Percentiles rank a stretch among this genome's conserved stretches.
phyloP scores from a whole-genome alignment of 1,140 invertebrate genomes.

The Vollenhovia emeryi region DNA sequence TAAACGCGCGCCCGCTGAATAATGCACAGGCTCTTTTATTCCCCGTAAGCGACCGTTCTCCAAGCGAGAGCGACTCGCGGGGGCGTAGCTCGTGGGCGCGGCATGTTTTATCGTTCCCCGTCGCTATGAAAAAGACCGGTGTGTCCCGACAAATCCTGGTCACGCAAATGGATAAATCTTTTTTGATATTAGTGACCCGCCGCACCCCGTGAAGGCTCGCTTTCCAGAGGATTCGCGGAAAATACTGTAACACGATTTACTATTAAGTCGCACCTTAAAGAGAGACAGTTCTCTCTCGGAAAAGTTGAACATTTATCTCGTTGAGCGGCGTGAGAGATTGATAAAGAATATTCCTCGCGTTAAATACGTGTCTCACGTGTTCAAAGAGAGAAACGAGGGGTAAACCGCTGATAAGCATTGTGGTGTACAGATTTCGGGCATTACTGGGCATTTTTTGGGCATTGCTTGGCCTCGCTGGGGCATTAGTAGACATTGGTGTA shows the following conservation, averaged over 20 bases:
- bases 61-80: constrained; percentile 2
- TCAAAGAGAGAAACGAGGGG: not conserved
- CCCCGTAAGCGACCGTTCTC: not conserved
- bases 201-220: not conserved
- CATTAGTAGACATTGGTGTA: too few relatives aligned
- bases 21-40: constrained; percentile 38
- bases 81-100: constrained; percentile 22
- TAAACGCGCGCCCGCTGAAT: constrained; percentile 34
- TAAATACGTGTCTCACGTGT: not conserved
- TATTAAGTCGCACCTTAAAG: not conserved
- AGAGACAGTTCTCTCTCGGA: not conserved
- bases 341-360: not conserved
- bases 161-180: constrained; percentile 30
- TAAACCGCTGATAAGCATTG: too few relatives aligned
- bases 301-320: not conserved
- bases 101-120: constrained; percentile 25
- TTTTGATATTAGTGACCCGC: not conserved
- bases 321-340: not conserved
- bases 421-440: too few relatives aligned
- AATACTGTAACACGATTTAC: not conserved
- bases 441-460: too few relatives aligned
- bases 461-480: too few relatives aligned
- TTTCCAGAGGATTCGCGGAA: not conserved
- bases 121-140: constrained; percentile 19
- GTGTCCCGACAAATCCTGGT: constrained; percentile 19